These are phyloP conservation scores for Podarcis lilfordi DNA, from an alignment of 2,797 vertebrate genomes.

Conservation along the genomic window DNA sequence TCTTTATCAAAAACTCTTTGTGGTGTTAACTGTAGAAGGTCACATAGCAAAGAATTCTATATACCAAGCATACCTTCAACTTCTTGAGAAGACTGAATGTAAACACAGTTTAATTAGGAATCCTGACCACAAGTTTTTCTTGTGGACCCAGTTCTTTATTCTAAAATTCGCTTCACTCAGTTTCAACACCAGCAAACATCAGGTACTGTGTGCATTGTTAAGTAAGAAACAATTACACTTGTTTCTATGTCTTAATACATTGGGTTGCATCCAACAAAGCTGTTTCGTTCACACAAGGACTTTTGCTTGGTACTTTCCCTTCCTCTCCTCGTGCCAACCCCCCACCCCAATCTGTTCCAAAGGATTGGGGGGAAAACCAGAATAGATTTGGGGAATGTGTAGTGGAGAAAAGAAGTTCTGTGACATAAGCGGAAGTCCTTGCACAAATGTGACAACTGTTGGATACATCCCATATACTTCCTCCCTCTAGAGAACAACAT, in stretches of 20 bases:
- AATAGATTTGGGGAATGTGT: too few relatives aligned
- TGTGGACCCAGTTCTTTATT: not conserved
- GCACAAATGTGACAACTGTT: too few relatives aligned
- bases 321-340: too few relatives aligned
- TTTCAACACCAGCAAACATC: not conserved
- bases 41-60: not conserved
- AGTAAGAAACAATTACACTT: not conserved
- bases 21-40: not conserved
- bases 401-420: too few relatives aligned
- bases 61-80: not conserved
- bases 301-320: too few relatives aligned
- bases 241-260: not conserved
- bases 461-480: not conserved
- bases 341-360: too few relatives aligned
- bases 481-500: not conserved
- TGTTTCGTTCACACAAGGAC: too few relatives aligned
- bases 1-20: not conserved
- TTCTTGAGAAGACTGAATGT: not conserved
- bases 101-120: not conserved
- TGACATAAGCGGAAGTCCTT: too few relatives aligned
- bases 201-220: not conserved
- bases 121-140: not conserved
- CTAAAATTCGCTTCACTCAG: not conserved
- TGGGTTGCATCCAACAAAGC: too few relatives aligned
- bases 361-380: too few relatives aligned